Evolutionary conservation across 2,113 vertebrate species (phyloP), one percentile per base, ranked within the genome.

Genomic region (Plecotus auritus): DNA sequence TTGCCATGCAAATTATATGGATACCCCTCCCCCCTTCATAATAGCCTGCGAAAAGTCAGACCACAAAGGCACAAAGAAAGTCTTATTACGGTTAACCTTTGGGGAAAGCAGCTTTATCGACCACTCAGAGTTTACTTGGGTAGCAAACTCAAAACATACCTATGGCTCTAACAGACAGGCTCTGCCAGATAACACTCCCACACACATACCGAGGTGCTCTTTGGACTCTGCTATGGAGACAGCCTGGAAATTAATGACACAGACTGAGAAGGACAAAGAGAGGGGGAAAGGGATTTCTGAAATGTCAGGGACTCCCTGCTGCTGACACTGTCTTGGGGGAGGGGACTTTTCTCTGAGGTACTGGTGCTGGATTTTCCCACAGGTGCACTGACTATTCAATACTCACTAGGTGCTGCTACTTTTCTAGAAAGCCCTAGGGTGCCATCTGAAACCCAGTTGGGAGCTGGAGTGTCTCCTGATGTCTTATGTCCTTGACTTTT

Each of bases 1-100:
- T 96, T 97, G 97, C 96, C 97, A 88, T 96, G 97, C 95, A 98
- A 96, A 98, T 90, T 95, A 85, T 96, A 93, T 88, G 77, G 70
- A 61, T 87, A 83, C 70, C 72, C 85, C 28, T 74, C 35, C 30
- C 18, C 28, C 93, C 94, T 95, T 95, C 95, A 85, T 64, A 97
- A 93, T 92, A 96, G 96, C 90, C 97, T 97, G 72, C 95, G 96
- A 98, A 96, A 95, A 94, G 93, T 87, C 88, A 89, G 86, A 96
- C 92, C 95, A 89, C 91, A 97, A 97, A 96, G 92, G 32, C 91
- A 97, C 97, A 97, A 97, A 97, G 97, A 97, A 0, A 0, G 81
- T 88, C 96, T 97, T 90, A 97, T 93, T 92, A 95, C 93, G 95
- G 97, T 95, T 93, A 96, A 95, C 96, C 96, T 97, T 95, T 95